A percentile compares a stretch with the other conserved stretches of the same genome.
Conservation (phyloP, 2,113 vertebrate species). For the Chionodraco myersi region DNA sequence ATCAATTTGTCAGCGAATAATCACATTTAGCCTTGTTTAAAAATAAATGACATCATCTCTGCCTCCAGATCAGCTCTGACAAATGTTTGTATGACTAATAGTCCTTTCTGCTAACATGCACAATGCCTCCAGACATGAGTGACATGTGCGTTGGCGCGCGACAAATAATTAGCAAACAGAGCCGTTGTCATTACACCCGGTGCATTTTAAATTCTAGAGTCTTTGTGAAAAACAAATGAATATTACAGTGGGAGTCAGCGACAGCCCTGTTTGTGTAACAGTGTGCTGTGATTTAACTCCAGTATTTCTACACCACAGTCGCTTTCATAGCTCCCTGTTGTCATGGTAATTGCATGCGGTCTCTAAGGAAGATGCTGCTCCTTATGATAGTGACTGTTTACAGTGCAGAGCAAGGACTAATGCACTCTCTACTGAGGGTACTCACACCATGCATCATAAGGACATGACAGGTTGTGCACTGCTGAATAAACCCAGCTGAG, state of each 20-base stretch:
- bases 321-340: constrained; percentile 39
- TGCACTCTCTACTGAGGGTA: not conserved
- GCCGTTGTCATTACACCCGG: not conserved
- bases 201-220: not conserved
- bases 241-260: constrained; percentile 13
- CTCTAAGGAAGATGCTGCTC: constrained; percentile 40
- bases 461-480: not conserved
- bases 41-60: not conserved
- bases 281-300: constrained; percentile 8
- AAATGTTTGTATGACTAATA: constrained; percentile 20
- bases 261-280: not conserved
- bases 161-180: not conserved
- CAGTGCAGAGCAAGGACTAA: constrained; percentile 29
- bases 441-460: constrained; percentile 16
- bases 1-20: not conserved
- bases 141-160: constrained; percentile 3
- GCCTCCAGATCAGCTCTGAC: constrained; percentile 28
- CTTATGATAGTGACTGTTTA: constrained; percentile 35
- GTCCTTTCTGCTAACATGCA: constrained; percentile 18
- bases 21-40: not conserved
- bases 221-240: not conserved
- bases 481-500: not conserved
- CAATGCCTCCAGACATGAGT: constrained; percentile 10
- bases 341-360: constrained; percentile 44
- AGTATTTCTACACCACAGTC: constrained; percentile 11